These are phyloP conservation scores for Hippasteria phrygiana DNA, from an alignment of 53 echinoderm and acorn worm genomes.

Conservation along the genomic window DNA sequence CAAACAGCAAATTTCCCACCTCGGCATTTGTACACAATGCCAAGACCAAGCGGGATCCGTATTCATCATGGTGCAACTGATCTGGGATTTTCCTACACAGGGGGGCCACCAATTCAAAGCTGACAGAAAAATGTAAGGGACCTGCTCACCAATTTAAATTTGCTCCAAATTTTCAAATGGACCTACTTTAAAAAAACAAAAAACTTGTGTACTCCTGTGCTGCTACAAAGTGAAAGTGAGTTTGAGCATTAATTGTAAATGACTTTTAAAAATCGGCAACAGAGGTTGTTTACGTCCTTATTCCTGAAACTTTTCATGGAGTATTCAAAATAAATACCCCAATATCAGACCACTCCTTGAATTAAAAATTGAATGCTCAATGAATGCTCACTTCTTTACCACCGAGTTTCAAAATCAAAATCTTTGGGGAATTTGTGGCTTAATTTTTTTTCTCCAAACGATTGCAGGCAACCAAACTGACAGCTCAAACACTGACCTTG, in stretches of 20 bases:
- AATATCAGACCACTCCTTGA: too few relatives aligned
- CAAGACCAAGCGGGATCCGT: background rate
- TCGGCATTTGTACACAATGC: background rate
- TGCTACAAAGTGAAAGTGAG: too few relatives aligned
- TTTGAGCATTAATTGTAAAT: too few relatives aligned
- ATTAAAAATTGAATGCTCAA: background rate
- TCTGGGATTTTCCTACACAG: background rate
- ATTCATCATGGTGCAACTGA: background rate
- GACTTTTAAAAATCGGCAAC: too few relatives aligned
- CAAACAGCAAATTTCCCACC: constrained; percentile 41
- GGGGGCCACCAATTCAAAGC: background rate
- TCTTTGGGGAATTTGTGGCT: background rate
- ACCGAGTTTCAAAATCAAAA: background rate
- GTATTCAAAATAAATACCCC: too few relatives aligned
- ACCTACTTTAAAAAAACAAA: too few relatives aligned
- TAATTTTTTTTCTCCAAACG: background rate
- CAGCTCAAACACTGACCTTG: background rate
- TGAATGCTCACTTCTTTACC: background rate
- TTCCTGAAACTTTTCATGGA: too few relatives aligned
- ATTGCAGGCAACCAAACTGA: background rate
- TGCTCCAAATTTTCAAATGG: too few relatives aligned
- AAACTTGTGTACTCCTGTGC: too few relatives aligned
- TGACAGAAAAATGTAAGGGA: background rate
- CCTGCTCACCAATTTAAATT: background rate
- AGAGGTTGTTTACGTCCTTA: too few relatives aligned